Base-by-base conservation (phyloP, 2,797 vertebrate genomes). In the Gobio occitaniae region DNA sequence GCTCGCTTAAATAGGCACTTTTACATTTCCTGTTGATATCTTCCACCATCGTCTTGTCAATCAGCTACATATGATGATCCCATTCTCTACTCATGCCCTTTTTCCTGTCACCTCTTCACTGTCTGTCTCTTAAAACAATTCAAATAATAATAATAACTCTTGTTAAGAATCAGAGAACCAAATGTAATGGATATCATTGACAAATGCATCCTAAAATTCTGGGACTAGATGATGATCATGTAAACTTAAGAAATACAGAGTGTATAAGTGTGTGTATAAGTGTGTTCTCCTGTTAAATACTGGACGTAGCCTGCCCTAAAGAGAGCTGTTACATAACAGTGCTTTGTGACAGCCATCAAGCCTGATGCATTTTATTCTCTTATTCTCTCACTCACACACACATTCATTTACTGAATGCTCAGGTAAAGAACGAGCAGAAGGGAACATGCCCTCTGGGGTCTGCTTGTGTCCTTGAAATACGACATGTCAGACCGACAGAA, bases 241-340 rank as follows among this genome's bases (percentile, higher is more conserved):
- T 8, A 63, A 72, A 50, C 44, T 13, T 3, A 54, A 41, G 36
- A 81, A 17, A 32, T 36, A 32, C 9, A n/a, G 52, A 32, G 19
- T 79, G 47, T 75, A 6, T 68, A 52, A 48, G 38, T 71, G 21
- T 71, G 6, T 83, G 38, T 44, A 41, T 81, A 25, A 19, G 52
- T 75, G 70, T 29, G 54, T 81, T 87, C 65, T 16, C 79, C 36
- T 80, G n/a, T 82, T 82, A 48, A 63, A 81, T 6, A 29, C 75
- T 47, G 69, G 52, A 85, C 69, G 47, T 59, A 41, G 38, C 29
- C 19, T 63, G 38, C 75, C 74, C 74, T 78, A 69, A 72, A 79
- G 47, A 71, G 61, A 82, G 36, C 70, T 12, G 52, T 87, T 90
- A 88, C 25, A 12, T 88, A 87, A 88, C 76, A 77, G 36, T 6